Percentiles rank a stretch among this genome's conserved stretches.
These are phyloP conservation scores for Cyanistes caeruleus DNA, from an alignment of 2,113 vertebrate genomes.

Conservation along the genomic window DNA sequence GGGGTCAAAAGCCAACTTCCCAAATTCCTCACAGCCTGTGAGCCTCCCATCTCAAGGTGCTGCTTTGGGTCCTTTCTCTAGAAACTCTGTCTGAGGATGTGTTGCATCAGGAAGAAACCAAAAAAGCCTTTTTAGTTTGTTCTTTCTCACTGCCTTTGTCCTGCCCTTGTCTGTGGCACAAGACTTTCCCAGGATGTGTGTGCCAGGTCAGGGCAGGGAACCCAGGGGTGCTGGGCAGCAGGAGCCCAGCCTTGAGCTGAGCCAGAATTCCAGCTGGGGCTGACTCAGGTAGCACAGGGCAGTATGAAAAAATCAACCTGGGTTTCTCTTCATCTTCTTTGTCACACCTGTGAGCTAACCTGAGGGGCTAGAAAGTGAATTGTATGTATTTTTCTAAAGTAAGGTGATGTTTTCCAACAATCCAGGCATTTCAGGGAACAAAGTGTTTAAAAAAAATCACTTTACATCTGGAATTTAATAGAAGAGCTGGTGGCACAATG, in stretches of 20 bases:
- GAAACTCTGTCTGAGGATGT: neutral
- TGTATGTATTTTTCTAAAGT: fast-evolving
- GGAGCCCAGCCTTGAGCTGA: neutral
- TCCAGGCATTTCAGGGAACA: neutral
- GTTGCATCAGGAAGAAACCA: neutral
- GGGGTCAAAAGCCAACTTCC: neutral
- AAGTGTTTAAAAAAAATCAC: neutral
- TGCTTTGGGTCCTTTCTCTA: neutral
- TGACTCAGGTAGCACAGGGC: neutral
- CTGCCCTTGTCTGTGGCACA: neutral
- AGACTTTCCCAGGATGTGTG: neutral
- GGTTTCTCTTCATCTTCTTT: neutral
- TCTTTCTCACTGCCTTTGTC: neutral
- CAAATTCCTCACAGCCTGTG: neutral
- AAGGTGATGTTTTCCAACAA: neutral
- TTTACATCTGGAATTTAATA: neutral
- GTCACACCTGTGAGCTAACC: neutral
- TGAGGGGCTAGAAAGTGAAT: neutral
- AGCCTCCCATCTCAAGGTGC: neutral
- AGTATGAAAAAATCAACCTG: neutral
- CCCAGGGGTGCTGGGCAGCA: neutral
- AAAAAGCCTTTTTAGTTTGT: neutral
- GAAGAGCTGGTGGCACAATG: neutral
- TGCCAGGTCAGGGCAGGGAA: too few relatives aligned
- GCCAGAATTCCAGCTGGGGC: neutral